These are phyloP conservation scores for Lepus timidus DNA, from an alignment of 2,113 vertebrate genomes.

Conservation along the genomic window DNA sequence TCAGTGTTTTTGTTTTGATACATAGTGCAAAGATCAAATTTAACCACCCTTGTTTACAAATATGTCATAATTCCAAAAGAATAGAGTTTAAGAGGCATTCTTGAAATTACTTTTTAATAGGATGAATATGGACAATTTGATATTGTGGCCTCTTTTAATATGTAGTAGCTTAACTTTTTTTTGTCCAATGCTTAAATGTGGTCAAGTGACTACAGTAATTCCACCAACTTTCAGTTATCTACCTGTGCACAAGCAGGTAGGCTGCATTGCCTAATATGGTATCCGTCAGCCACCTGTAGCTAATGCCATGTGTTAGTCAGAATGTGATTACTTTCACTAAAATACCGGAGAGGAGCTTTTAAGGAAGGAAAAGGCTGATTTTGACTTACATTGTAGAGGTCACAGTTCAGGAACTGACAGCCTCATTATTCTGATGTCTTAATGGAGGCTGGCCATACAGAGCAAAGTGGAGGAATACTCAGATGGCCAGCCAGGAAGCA, in stretches of 20 bases:
- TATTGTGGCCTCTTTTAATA: not conserved
- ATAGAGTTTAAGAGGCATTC: not conserved
- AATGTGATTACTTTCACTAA: no score
- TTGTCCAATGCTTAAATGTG: not conserved
- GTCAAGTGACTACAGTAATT: not conserved
- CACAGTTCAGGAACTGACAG: no score
- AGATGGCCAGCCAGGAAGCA: no score
- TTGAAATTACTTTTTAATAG: not conserved
- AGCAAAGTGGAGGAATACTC: no score
- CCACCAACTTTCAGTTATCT: not conserved
- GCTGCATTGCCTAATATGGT: not conserved
- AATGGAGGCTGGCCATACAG: no score
- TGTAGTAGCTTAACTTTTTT: not conserved
- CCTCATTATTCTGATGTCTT: no score
- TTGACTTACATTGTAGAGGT: no score
- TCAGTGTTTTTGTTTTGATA: not conserved
- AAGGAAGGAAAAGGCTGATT: no score
- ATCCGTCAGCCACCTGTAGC: not conserved
- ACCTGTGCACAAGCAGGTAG: fast-evolving
- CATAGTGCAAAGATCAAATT: not conserved
- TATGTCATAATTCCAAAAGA: not conserved
- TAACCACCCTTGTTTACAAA: not conserved
- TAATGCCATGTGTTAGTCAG: not conserved
- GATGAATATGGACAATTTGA: not conserved
- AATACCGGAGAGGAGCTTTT: no score